Percentiles rank a stretch among this genome's conserved stretches.
Conservation (phyloP, 1,140 invertebrate species). For the Adelges cooleyi region DNA sequence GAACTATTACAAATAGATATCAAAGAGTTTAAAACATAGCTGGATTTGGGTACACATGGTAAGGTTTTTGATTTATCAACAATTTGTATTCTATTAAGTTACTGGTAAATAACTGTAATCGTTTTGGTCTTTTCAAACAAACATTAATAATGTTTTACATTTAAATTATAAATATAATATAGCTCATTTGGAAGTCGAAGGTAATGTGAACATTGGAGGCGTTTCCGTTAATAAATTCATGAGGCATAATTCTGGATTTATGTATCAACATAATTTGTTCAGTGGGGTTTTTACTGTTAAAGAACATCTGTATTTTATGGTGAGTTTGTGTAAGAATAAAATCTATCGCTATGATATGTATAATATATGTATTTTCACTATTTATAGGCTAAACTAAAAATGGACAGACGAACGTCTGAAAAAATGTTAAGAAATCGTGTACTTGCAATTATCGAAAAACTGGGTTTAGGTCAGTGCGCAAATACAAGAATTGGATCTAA, state of each 20-base stretch:
- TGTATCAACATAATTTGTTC: conserved; percentile 89
- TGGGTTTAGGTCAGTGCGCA: conserved; percentile 58
- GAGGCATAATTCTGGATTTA: conserved; percentile 74
- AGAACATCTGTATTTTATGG: conserved; percentile 85
- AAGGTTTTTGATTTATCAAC: too few species aligned
- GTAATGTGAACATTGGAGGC: conserved; percentile 5
- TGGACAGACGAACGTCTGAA: conserved; percentile 52
- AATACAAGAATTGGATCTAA: conserved; percentile 60
- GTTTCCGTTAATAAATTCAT: conserved; percentile 55
- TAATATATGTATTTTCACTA: too few species aligned
- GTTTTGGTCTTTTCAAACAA: conserved; percentile 51
- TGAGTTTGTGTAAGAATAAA: conserved; percentile 37
- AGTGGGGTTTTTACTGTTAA: conserved; percentile 72
- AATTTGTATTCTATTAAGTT: too few species aligned
- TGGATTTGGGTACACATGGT: too few species aligned
- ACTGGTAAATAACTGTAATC: too few species aligned
- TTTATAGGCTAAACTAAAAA: conserved; percentile 60
- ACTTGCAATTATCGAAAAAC: conserved; percentile 53
- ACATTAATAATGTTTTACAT: too few species aligned
- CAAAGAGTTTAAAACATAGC: too few species aligned
- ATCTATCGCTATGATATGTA: background rate
- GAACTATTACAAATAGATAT: too few species aligned
- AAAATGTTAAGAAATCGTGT: conserved; percentile 53
- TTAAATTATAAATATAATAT: too few species aligned
- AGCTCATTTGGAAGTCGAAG: conserved; percentile 22